Evolutionary conservation across 2,888 invertebrate genomes (phyloP), one percentile per base, ranked within the genome.

Genomic region (Mesopsocus fuscifrons): DNA sequence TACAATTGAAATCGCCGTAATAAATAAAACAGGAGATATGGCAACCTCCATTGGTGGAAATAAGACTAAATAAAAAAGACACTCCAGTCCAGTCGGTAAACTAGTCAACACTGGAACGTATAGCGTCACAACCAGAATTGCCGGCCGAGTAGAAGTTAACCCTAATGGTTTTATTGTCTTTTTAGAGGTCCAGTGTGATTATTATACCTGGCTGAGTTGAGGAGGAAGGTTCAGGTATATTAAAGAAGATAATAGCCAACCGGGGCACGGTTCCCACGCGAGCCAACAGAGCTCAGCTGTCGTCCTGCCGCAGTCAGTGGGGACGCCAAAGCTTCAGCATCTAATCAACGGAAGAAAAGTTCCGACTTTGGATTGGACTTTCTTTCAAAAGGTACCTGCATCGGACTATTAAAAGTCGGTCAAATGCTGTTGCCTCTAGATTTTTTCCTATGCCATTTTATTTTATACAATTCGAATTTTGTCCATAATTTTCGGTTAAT

Each of bases 221-320:
- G 38, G 21, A 38, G 17, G 38, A 17, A 38, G 38, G 38, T 38
- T 38, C 38, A 38, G 38, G 38, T 38, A 38, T 38, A 38, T 38
- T 38, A 38, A 38, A 21, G 38, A 38, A 38, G 38, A 38, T 38
- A 38, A 38, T 38, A 38, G 38, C 17, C 26, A 11, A 11, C 26
- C 38, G 20, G 38, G 17, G 38, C 21, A 21, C n/a, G 38, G 17
- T 38, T 38, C 38, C 38, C 38, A 38, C 38, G 38, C 38, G 21
- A 21, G 20, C 38, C 38, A 38, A 38, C 38, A 38, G 16, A 18
- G 38, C 38, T 13, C 38, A 17, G 15, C 33, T 33, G n/a, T n/a
- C n/a, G n/a, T n/a, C n/a, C n/a, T n/a, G n/a, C n/a, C n/a, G n/a
- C n/a, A n/a, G n/a, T n/a, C n/a, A n/a, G n/a, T n/a, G n/a, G n/a